phyloP scores from a whole-genome alignment of 2,888 invertebrate species.

The Lymantria monacha region DNA sequence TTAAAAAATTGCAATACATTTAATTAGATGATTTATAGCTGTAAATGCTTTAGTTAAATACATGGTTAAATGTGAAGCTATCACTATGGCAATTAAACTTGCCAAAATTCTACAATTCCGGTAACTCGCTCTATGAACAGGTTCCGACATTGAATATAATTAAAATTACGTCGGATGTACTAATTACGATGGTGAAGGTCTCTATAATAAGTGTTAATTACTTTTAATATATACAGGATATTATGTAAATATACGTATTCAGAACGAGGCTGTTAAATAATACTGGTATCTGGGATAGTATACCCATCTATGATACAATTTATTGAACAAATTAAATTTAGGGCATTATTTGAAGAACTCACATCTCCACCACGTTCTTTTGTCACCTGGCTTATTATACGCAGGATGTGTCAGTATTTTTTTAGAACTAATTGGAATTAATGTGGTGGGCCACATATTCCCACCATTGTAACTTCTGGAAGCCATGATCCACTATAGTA shows the following conservation, averaged over 20 bases:
- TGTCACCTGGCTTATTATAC: not conserved
- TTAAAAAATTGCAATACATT: too few relatives aligned
- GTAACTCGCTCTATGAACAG: conserved; percentile 37
- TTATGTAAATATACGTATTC: conserved; percentile 30
- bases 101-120: conserved; percentile 30
- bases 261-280: conserved; percentile 44
- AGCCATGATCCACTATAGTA: too few relatives aligned
- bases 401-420: not conserved
- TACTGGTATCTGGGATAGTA: conserved; percentile 5
- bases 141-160: conserved; percentile 49
- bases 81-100: not conserved
- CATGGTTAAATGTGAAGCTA: too few relatives aligned
- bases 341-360: not conserved
- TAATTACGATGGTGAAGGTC: conserved; percentile 60
- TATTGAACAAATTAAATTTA: not conserved
- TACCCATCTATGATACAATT: not conserved
- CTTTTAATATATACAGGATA: conserved; percentile 43
- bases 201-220: conserved; percentile 54
- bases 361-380: not conserved
- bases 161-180: conserved; percentile 54
- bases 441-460: too few relatives aligned
- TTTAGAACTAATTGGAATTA: too few relatives aligned
- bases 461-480: too few relatives aligned
- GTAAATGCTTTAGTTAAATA: too few relatives aligned
- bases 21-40: too few relatives aligned